Conservation (phyloP, 2,888 invertebrate genomes). For the Resseliella maxima region DNA sequence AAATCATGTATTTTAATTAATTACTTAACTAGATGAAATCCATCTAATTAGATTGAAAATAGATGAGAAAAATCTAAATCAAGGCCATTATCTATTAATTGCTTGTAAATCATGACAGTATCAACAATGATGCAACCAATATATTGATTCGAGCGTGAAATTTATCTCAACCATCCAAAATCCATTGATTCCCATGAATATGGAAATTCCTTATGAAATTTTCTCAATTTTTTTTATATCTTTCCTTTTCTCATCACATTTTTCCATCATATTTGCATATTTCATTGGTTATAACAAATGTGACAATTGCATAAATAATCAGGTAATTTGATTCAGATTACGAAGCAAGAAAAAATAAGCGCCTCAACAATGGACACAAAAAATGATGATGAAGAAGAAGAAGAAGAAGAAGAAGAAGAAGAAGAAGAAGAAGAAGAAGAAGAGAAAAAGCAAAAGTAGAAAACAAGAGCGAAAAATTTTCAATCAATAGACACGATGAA, state of each 20-base stretch:
- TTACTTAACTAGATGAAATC: no score
- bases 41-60: no score
- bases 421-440: background rate
- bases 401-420: background rate
- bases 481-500: background rate
- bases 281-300: background rate
- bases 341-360: no score
- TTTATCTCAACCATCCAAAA: background rate
- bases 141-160: no score
- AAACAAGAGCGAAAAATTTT: background rate
- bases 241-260: background rate
- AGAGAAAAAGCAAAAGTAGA: background rate
- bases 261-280: background rate
- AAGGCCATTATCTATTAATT: no score
- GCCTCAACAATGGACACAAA: no score
- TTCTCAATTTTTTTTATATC: background rate
- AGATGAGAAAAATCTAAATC: no score
- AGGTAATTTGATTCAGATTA: background rate
- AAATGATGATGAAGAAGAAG: no score
- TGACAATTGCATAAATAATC: conserved; percentile 42
- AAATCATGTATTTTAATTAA: no score
- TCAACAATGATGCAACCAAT: no score
- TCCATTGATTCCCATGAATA: conserved; percentile 4
- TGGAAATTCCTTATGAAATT: background rate
- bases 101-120: no score